Base-by-base conservation (phyloP, 2,888 invertebrate species). In the Rhorus exstirpatorius region DNA sequence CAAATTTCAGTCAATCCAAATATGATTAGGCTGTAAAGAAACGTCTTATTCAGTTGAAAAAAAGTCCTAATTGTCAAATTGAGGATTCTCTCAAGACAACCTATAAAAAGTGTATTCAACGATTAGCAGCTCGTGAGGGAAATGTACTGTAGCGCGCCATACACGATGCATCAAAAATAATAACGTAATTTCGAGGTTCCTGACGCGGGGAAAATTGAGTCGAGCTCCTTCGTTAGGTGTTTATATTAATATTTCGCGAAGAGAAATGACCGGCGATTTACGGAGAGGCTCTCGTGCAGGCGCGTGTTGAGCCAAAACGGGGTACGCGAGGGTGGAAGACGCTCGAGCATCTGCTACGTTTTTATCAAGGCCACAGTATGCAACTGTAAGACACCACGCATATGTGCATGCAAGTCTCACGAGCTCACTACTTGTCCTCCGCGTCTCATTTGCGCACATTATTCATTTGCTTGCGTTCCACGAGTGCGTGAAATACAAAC, bases 381-480 rank as follows among this genome's bases (percentile, higher is more conserved):
- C 31, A 70, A 72, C 63, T 53, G 19, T 31, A 31, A n/a, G 51
- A 44, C 41, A 24, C 49, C 51, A 14, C 51, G 19, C 14, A 10
- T 19, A 6, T 7, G 17, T 31, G 24, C 49, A 1, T 35, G 17
- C 26, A n/a, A n/a, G 35, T 38, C 26, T 67, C 65, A 46, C 55
- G 8, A 17, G n/a, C 3, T 21, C 14, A n/a, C n/a, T n/a, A n/a
- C 75, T 75, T 63, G 79, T 79, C 67, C 53, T 49, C 35, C 44
- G 82, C 76, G 79, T 79, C 82, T 79, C 79, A 83, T 79, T 79
- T 79, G 71, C 82, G 79, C 53, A 24, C 82, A 82, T 79, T 79
- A 79, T 82, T 79, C 82, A 79, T 82, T 82, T 17, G 74, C 68
- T 75, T 49, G 71, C 49, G 51, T 65, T 60, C 41, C 79, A 67